Percentiles rank a stretch among this genome's conserved stretches.
Evolutionary conservation across 2,888 invertebrate genomes (phyloP).

Genomic region (Spisula solida): DNA sequence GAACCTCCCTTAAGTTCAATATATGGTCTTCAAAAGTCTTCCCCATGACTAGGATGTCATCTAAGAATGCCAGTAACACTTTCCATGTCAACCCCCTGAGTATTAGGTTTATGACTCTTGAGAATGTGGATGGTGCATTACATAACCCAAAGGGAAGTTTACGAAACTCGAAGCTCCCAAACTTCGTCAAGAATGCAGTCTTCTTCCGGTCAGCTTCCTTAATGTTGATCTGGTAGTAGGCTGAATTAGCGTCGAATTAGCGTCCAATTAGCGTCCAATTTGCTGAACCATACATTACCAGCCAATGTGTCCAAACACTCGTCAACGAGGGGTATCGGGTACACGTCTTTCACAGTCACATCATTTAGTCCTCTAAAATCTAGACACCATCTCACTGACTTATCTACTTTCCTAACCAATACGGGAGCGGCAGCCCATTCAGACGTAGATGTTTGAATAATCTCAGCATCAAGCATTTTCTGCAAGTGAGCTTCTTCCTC

Average conservation of each 20-base stretch:
- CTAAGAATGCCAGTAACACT: conserved; percentile 63
- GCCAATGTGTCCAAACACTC: conserved; percentile 66
- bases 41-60: conserved; percentile 66
- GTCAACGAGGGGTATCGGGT: conserved; percentile 58
- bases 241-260: no score
- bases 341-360: conserved; percentile 63
- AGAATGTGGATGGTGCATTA: conserved; percentile 72
- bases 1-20: conserved; percentile 46
- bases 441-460: conserved; percentile 55
- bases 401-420: no score
- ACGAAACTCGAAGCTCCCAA: conserved; percentile 70
- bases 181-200: no score
- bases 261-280: no score
- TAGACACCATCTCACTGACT: no score
- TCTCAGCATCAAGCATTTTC: conserved; percentile 58
- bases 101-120: conserved; percentile 64
- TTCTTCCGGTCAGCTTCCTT: no score
- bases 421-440: no score
- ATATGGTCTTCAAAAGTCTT: conserved; percentile 57
- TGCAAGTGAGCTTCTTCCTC: conserved; percentile 64
- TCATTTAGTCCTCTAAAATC: no score
- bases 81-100: conserved; percentile 66
- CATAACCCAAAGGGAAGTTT: conserved; percentile 73
- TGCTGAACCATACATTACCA: no score
- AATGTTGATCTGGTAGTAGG: no score